Percentiles rank a stretch among this genome's conserved stretches.
These are phyloP conservation scores for Malurus leucopterus DNA, from an alignment of 2,797 vertebrate species.

Conservation along the genomic window DNA sequence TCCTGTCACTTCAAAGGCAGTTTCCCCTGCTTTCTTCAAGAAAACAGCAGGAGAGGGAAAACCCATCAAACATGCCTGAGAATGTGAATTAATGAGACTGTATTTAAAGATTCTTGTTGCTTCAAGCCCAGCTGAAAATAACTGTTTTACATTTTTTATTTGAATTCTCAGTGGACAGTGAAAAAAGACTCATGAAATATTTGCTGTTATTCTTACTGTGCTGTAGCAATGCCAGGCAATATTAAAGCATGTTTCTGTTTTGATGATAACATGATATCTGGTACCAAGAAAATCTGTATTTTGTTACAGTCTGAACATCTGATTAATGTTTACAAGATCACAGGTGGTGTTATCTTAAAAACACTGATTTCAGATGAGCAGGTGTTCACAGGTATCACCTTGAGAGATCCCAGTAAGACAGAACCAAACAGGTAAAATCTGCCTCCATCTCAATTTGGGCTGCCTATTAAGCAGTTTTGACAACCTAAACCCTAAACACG, in stretches of 20 bases:
- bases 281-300: background rate
- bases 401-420: conserved; percentile 45
- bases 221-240: background rate
- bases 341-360: conserved; percentile 56
- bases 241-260: background rate
- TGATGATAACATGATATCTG: conserved; percentile 10
- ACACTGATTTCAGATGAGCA: conserved; percentile 42
- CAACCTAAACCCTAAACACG: conserved; percentile 55
- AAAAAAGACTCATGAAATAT: background rate
- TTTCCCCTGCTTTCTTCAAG: background rate
- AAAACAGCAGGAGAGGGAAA: conserved; percentile 46
- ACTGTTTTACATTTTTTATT: background rate
- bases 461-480: conserved; percentile 43
- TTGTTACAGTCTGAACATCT: conserved; percentile 17
- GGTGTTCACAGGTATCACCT: conserved; percentile 44
- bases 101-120: background rate
- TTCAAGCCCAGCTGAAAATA: conserved; percentile 16
- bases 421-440: conserved; percentile 65
- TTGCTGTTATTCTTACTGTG: background rate
- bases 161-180: background rate
- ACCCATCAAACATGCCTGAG: background rate
- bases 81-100: conserved; percentile 17
- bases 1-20: conserved; percentile 55
- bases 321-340: conserved; percentile 61
- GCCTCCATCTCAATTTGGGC: conserved; percentile 39